Evolutionary conservation across 2,888 invertebrate species (phyloP), one percentile per base, ranked within the genome.

Genomic region (Pseudococcus longispinus): DNA sequence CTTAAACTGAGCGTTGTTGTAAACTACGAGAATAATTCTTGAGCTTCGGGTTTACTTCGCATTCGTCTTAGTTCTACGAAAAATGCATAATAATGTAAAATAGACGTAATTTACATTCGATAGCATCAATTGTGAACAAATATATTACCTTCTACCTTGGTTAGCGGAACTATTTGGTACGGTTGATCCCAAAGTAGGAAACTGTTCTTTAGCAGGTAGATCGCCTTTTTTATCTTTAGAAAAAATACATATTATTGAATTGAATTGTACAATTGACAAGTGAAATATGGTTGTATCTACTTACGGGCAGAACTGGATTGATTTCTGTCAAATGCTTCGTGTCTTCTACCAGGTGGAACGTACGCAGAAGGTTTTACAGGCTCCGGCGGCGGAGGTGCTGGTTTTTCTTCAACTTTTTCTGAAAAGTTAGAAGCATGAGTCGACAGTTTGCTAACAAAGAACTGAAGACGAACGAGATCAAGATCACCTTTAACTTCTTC

Each of bases 141-240:
- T 29, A 18, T 37, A 20, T 20, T 80, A 80, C 77, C 9, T 80
- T 42, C 6, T 80, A 8, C 42, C 42, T 80, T 80, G 42, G 42
- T 37, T 42, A 20, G 20, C 77, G 23, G 85, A 20, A 84, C 32
- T 84, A 51, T 13, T 55, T n/a, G 84, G 85, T 26, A 85, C 74
- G 6, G 85, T 85, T 18, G 85, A 85, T 23, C 85, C 70, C 15
- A 85, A 70, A 1, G 85, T 44, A 42, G 85, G 74, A 46, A 85
- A 85, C 5, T 44, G 37, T 70, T 85, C 74, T 85, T 70, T 65
- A 74, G 84, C n/a, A 65, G 70, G 74, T 84, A 84, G 11, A 70
- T 74, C 85, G 26, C 8, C 44, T 26, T 44, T 70, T 13, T 84
- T 70, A 65, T 20, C 70, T 84, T 65, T 9, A 15, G 13, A 42